phyloP scores from a whole-genome alignment of 2,888 invertebrate genomes.

The Agriopis leucophaearia region DNA sequence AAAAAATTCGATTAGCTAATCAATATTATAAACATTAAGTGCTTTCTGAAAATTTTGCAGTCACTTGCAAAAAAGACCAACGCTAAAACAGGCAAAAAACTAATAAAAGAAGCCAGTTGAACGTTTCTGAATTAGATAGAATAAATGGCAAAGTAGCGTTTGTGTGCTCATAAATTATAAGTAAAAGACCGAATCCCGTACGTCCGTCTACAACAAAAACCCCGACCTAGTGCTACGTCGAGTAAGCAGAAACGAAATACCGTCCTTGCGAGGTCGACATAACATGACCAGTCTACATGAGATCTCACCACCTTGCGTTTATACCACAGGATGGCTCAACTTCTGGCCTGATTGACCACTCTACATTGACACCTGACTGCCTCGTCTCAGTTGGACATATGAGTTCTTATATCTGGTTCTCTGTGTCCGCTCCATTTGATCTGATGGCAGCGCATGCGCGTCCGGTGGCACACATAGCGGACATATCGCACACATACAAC shows the following conservation, averaged over 20 bases:
- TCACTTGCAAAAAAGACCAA: too few species aligned
- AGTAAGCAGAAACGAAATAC: slow-evolving; percentile 77
- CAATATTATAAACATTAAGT: too few species aligned
- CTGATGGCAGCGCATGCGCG: slow-evolving; percentile 68
- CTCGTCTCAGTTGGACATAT: slow-evolving; percentile 25
- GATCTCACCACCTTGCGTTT: slow-evolving; percentile 38
- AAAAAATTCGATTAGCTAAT: too few species aligned
- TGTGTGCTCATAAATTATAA: slow-evolving; percentile 32
- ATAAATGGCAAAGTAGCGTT: neutral
- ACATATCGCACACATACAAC: slow-evolving; percentile 81
- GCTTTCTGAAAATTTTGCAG: too few species aligned
- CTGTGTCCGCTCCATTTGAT: slow-evolving; percentile 83
- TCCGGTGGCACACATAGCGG: slow-evolving; percentile 83
- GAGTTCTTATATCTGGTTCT: slow-evolving; percentile 54
- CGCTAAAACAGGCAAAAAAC: neutral
- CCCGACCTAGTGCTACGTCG: slow-evolving; percentile 70
- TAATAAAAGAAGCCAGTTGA: neutral
- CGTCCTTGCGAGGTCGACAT: slow-evolving; percentile 82
- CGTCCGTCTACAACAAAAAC: slow-evolving; percentile 75
- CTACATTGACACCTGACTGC: slow-evolving; percentile 29
- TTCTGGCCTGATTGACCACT: slow-evolving; percentile 31
- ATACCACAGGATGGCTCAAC: slow-evolving; percentile 40
- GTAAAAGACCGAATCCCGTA: slow-evolving; percentile 49
- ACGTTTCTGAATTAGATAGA: neutral
- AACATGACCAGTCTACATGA: slow-evolving; percentile 40